Percentiles rank a stretch among this genome's conserved stretches.
Evolutionary conservation across 2,797 vertebrate genomes (phyloP).

Genomic region (Morelia viridis): DNA sequence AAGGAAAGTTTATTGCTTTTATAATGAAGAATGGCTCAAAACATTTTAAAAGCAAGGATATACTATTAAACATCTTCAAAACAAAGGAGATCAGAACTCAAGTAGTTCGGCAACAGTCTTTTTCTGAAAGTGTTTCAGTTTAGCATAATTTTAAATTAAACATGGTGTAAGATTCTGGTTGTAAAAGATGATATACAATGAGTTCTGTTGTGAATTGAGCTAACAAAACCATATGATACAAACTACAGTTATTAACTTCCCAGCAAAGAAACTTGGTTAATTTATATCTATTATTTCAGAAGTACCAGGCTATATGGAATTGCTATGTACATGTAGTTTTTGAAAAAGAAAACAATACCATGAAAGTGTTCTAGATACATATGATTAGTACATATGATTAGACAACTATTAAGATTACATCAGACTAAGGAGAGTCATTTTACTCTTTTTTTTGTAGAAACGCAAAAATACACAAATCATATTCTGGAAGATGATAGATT

Average conservation of each 20-base stretch:
- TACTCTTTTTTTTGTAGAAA: slow-evolving; percentile 17
- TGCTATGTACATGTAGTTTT: slow-evolving; percentile 32
- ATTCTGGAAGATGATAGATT: slow-evolving; percentile 61
- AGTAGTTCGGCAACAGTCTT: slow-evolving; percentile 48
- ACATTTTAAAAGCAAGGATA: slow-evolving; percentile 41
- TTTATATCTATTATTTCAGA: slow-evolving; percentile 33
- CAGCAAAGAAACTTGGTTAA: slow-evolving; percentile 47
- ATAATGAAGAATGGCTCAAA: slow-evolving; percentile 60
- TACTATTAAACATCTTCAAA: slow-evolving; percentile 56
- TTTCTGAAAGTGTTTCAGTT: slow-evolving; percentile 58
- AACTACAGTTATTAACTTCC: slow-evolving; percentile 43
- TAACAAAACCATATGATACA: slow-evolving; percentile 45
- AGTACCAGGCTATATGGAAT: slow-evolving; percentile 33
- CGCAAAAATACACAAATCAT: slow-evolving; percentile 49
- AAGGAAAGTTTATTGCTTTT: slow-evolving; percentile 73
- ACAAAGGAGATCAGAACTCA: slow-evolving; percentile 45
- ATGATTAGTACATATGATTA: slow-evolving; percentile 35
- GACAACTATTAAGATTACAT: slow-evolving; percentile 35
- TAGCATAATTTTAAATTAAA: slow-evolving; percentile 42
- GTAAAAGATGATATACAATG: slow-evolving; percentile 18
- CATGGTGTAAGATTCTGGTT: slow-evolving; percentile 34
- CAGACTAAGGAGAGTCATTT: slow-evolving; percentile 22
- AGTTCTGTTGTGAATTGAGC: slow-evolving; percentile 43
- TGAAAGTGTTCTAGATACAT: slow-evolving; percentile 27
- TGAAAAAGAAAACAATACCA: slow-evolving; percentile 55